A percentile compares a stretch with the other conserved stretches of the same genome.
Conservation (phyloP, 2,113 vertebrate species). For the Channa maculata region DNA sequence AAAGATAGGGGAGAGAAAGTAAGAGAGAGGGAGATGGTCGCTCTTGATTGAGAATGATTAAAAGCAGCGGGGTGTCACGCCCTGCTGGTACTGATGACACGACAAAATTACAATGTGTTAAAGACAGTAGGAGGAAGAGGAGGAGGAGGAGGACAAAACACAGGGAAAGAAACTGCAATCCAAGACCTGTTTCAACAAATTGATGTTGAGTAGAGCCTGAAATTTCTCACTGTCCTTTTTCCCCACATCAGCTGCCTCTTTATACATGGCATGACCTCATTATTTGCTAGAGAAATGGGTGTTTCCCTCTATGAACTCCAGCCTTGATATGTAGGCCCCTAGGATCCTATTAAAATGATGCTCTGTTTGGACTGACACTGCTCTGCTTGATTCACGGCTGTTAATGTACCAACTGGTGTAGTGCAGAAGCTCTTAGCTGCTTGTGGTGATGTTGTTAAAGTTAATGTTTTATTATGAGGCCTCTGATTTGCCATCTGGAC, state of each 20-base stretch:
- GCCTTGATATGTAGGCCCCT: constrained; percentile 64
- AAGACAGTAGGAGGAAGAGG: constrained; percentile 51
- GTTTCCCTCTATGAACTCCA: constrained; percentile 59
- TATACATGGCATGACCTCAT: constrained; percentile 75
- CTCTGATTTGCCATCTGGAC: constrained; percentile 73
- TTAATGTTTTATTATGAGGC: constrained; percentile 70
- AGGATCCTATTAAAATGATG: constrained; percentile 72
- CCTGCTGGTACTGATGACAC: constrained; percentile 74
- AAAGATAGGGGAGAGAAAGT: constrained; percentile 6
- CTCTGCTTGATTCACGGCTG: constrained; percentile 62
- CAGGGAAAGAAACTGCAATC: constrained; percentile 29
- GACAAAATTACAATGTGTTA: constrained; percentile 72
- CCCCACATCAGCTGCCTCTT: constrained; percentile 66
- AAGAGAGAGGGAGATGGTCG: constrained; percentile 49
- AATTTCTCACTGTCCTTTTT: constrained; percentile 41
- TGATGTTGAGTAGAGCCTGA: constrained; percentile 61
- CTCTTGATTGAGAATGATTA: constrained; percentile 81
- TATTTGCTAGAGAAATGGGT: constrained; percentile 73
- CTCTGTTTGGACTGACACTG: constrained; percentile 54
- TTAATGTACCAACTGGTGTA: constrained; percentile 66
- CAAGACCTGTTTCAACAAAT: constrained; percentile 61
- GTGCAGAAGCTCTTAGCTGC: constrained; percentile 50
- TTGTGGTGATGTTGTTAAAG: constrained; percentile 62
- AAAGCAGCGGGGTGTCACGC: constrained; percentile 77
- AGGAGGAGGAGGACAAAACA: constrained; percentile 29